Conservation (phyloP, 1,140 invertebrate genomes). For the Pseudoatta argentina region DNA sequence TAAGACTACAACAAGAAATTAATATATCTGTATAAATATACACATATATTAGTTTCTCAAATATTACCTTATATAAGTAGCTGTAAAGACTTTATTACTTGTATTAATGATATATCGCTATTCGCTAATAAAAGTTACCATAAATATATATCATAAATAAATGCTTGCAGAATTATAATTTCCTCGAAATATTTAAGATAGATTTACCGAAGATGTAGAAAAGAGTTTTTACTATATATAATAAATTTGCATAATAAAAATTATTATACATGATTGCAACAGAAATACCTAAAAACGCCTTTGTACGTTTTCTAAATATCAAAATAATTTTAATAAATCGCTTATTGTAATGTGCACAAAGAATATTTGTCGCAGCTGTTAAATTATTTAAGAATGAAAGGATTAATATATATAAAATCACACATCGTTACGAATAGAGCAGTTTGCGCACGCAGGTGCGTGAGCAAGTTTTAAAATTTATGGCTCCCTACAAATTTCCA, state of each 20-base stretch:
- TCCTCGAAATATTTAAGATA: neutral
- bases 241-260: too few relatives aligned
- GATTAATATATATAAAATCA: conserved; percentile 10
- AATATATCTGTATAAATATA: neutral
- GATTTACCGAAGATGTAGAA: neutral
- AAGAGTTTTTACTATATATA: neutral
- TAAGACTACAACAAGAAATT: too few relatives aligned
- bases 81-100: neutral
- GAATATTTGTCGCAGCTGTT: neutral
- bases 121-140: neutral
- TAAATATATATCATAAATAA: neutral
- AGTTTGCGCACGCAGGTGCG: conserved; percentile 68
- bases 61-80: neutral
- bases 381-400: neutral
- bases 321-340: neutral
- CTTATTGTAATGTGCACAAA: neutral
- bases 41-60: neutral
- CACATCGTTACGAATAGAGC: conserved; percentile 24
- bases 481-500: conserved; percentile 68
- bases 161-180: neutral
- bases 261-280: neutral
- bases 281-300: neutral
- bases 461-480: conserved; percentile 77
- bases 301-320: neutral
- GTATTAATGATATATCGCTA: neutral